These are phyloP conservation scores for Acleris laterana DNA, from an alignment of 2,888 invertebrate species.

Conservation along the genomic window DNA sequence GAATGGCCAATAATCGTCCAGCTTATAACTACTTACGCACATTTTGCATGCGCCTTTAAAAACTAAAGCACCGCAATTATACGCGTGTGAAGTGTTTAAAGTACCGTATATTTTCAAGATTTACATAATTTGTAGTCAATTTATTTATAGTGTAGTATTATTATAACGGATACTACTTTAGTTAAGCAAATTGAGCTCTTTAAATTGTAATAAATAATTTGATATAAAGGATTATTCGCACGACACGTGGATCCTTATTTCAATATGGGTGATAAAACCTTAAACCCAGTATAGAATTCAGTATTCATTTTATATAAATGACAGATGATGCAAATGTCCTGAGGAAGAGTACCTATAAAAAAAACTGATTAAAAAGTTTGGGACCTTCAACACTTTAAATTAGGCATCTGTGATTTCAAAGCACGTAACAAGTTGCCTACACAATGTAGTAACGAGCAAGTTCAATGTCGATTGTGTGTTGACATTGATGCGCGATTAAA, in stretches of 20 bases:
- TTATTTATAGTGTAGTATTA: constrained; percentile 49
- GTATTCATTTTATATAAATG: no score
- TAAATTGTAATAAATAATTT: no score
- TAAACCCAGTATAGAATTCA: no score
- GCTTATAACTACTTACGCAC: constrained; percentile 42
- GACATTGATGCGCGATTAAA: constrained; percentile 53
- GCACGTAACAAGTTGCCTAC: constrained; percentile 25
- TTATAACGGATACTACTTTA: constrained; percentile 47
- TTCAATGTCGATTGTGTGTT: constrained; percentile 51
- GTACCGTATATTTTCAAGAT: constrained; percentile 52
- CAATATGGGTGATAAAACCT: no score
- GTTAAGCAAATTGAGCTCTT: constrained; percentile 3
- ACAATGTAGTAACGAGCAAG: constrained; percentile 47
- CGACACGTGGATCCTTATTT: background rate
- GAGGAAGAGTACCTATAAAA: no score
- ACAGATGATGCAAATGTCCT: no score
- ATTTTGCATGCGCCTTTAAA: constrained; percentile 45
- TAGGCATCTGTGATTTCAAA: constrained; percentile 30
- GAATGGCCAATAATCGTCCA: constrained; percentile 40
- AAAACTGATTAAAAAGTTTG: background rate
- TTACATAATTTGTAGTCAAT: constrained; percentile 57
- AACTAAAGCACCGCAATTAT: constrained; percentile 49
- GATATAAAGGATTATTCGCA: background rate
- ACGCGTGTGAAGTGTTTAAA: constrained; percentile 53
- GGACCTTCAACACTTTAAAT: constrained; percentile 27